Percentiles rank a stretch among this genome's conserved stretches.
Evolutionary conservation across 2,888 invertebrate genomes (phyloP).

Genomic region (Pheosia tremula): DNA sequence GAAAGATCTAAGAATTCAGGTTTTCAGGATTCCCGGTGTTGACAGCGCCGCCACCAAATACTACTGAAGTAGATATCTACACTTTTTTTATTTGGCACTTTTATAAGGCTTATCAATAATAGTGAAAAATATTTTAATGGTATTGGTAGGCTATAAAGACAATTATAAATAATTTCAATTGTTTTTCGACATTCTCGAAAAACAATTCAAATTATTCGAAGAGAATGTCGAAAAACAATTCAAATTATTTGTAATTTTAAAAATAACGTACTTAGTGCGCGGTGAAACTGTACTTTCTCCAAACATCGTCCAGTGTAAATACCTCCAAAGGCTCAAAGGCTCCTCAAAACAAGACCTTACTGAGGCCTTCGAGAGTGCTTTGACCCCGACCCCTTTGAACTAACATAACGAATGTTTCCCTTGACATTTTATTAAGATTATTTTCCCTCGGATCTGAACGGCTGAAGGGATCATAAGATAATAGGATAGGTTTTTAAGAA

Average conservation of each 20-base stretch:
- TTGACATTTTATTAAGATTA: conserved; percentile 32
- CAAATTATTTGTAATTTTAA: too few species aligned
- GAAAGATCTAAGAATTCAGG: too few species aligned
- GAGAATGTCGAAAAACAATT: too few species aligned
- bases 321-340: conserved; percentile 45
- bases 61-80: too few species aligned
- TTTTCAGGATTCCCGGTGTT: too few species aligned
- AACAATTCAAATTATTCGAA: neutral
- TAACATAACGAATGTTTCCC: conserved; percentile 26
- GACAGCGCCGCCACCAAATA: too few species aligned
- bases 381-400: conserved; percentile 51
- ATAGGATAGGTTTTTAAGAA: conserved; percentile 11
- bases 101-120: too few species aligned
- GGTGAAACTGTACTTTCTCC: conserved; percentile 5
- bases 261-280: too few species aligned
- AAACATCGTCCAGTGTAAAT: conserved; percentile 49
- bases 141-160: too few species aligned
- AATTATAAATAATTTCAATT: too few species aligned
- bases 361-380: conserved; percentile 51
- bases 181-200: neutral
- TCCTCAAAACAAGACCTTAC: conserved; percentile 58
- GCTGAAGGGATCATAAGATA: conserved; percentile 19
- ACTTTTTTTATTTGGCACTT: too few species aligned
- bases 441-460: conserved; percentile 25
- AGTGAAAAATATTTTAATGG: too few species aligned